These are phyloP conservation scores for Nothoprocta perdicaria DNA, from an alignment of 2,113 vertebrate species.

Conservation along the genomic window DNA sequence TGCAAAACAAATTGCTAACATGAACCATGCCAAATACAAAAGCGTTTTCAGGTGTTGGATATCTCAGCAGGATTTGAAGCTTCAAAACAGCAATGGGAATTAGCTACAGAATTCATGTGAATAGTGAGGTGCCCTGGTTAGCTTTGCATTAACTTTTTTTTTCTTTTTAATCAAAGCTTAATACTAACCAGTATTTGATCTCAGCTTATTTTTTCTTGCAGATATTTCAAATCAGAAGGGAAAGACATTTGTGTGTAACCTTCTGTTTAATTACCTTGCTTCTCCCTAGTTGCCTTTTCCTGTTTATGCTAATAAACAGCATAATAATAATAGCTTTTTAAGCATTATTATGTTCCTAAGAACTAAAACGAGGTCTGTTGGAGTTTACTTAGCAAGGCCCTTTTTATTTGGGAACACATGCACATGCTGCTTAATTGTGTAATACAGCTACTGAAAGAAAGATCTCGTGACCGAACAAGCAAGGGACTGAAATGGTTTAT, in stretches of 20 bases:
- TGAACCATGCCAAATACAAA: background rate
- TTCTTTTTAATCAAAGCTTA: background rate
- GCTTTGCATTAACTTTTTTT: background rate
- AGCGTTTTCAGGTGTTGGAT: background rate
- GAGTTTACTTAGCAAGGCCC: conserved; percentile 8
- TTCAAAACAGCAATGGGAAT: background rate
- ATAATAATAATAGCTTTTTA: conserved; percentile 33
- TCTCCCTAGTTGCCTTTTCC: conserved; percentile 14
- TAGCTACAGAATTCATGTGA: background rate
- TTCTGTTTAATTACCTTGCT: background rate
- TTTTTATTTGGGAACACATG: conserved; percentile 13
- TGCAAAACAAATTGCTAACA: background rate
- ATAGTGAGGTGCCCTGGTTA: background rate
- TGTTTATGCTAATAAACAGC: conserved; percentile 29
- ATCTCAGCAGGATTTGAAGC: background rate
- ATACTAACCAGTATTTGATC: background rate
- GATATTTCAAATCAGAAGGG: background rate
- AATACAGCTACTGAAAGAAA: conserved; percentile 13
- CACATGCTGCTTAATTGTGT: conserved; percentile 43
- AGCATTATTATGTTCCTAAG: conserved; percentile 29
- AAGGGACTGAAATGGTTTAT: conserved; percentile 42
- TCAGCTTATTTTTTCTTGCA: background rate
- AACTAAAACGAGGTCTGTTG: background rate
- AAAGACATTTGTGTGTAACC: background rate
- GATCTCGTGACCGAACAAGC: background rate